Percentiles rank a stretch among this genome's conserved stretches.
These are phyloP conservation scores for Sycophaga agraensis DNA, from an alignment of 1,140 invertebrate species.

Conservation along the genomic window DNA sequence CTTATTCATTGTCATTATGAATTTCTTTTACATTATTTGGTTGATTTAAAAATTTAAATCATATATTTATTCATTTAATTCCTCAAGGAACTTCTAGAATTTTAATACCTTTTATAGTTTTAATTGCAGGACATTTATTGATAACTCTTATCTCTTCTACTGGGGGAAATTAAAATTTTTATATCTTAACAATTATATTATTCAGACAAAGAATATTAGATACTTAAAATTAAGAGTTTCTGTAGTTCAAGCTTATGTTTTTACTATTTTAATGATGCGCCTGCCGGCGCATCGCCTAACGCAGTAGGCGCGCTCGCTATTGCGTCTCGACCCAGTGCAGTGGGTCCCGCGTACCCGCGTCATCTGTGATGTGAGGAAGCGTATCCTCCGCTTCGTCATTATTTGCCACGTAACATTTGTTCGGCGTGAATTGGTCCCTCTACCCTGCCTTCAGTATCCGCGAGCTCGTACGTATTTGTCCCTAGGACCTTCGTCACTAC, in stretches of 20 bases:
- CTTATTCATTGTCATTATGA: slow-evolving; percentile 63
- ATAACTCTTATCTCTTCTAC: background rate
- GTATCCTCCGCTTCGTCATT: too few relatives aligned
- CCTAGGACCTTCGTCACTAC: too few relatives aligned
- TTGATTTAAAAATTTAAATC: slow-evolving; percentile 59
- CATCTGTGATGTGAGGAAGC: too few relatives aligned
- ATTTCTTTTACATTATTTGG: slow-evolving; percentile 62
- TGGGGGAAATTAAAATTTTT: background rate
- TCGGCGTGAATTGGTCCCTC: too few relatives aligned
- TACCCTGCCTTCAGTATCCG: too few relatives aligned
- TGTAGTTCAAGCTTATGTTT: slow-evolving; percentile 62
- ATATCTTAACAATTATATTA: background rate
- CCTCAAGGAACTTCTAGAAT: slow-evolving; percentile 63
- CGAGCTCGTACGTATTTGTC: too few relatives aligned
- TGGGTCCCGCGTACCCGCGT: too few relatives aligned
- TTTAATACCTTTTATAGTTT: slow-evolving; percentile 67
- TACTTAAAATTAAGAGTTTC: background rate
- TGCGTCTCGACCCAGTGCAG: too few relatives aligned
- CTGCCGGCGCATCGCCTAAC: too few relatives aligned
- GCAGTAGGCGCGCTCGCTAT: too few relatives aligned
- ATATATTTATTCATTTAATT: slow-evolving; percentile 65
- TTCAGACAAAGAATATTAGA: background rate
- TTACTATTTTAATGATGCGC: slow-evolving; percentile 62
- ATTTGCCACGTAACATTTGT: too few relatives aligned
- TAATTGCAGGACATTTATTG: slow-evolving; percentile 35